These are phyloP conservation scores for Anolis apletophallus DNA, from an alignment of 2,797 vertebrate genomes.

Conservation along the genomic window DNA sequence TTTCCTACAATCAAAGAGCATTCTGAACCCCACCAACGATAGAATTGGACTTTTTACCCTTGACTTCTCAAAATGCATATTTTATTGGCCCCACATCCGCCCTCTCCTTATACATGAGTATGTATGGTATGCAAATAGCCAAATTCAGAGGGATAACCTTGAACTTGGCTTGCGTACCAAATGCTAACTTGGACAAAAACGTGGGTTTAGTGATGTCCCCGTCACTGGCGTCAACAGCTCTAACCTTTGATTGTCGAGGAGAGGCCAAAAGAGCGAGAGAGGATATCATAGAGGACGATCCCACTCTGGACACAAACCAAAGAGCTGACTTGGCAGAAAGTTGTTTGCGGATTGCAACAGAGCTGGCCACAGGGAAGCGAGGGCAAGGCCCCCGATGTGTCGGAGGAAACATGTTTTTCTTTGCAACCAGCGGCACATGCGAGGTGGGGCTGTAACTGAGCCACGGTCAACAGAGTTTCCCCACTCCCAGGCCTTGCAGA, in stretches of 20 bases:
- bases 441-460: background rate
- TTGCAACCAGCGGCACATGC: no score
- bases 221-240: background rate
- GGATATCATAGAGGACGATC: background rate
- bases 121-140: background rate
- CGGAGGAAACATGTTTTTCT: background rate
- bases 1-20: no score
- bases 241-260: background rate
- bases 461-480: no score
- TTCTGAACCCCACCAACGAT: no score
- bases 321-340: conserved; percentile 2
- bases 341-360: conserved; percentile 4
- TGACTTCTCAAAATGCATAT: no score
- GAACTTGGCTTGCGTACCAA: background rate
- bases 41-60: no score
- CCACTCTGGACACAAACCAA: background rate
- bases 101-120: no score
- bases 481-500: background rate
- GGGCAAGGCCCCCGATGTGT: background rate
- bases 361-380: background rate
- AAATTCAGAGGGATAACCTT: background rate
- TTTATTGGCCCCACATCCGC: no score
- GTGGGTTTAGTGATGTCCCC: background rate
- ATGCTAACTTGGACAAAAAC: background rate
- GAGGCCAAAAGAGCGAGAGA: background rate